Base-by-base conservation (phyloP, 2,113 vertebrate genomes). In the Anser brachyrhynchus region DNA sequence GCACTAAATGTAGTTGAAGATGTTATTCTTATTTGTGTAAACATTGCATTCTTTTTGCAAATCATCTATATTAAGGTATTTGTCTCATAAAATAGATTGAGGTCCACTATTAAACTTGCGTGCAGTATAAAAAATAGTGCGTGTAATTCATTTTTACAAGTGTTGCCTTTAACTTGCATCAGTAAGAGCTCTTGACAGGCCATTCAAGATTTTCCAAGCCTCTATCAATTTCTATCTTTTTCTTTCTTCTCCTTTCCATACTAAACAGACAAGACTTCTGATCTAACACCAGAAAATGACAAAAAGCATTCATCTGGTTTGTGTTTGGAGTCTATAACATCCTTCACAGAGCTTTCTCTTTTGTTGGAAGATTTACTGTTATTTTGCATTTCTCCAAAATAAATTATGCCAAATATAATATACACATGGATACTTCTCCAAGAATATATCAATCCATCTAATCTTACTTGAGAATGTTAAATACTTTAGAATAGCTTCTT, bases 71-170 rank as follows among this genome's bases (percentile, higher is more conserved):
- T 94, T 93, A 97, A 90, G 65, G 43, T 88, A 87, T 97, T 95
- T 95, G 92, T 95, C 93, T 88, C 95, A 77, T 96, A 96, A 97
- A 96, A 95, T 77, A 94, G 88, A 96, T 96, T 96, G 75, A 96
- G 82, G 76, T 59, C 73, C 90, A 92, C 93, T 97, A 88, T 96
- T 95, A 96, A 95, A 91, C 61, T 65, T 84, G 35, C 49, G 62
- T 58, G 54, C 84, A 73, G 66, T 61, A 87, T 89, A 84, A 96
- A 96, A 95, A 94, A 92, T 75, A 92, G 80, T 3, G 1, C n/a
- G 26, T 51, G 76, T 58, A 87, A 96, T 92, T 92, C 61, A 94
- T 93, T 94, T 96, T 94, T 94, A 94, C 61, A 96, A 92, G 84
- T 89, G 86, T 95, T 93, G 92, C 86, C 83, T 96, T 95, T 92